These are phyloP conservation scores for Trematomus loennbergii DNA, from an alignment of 2,113 vertebrate genomes.

Conservation along the genomic window DNA sequence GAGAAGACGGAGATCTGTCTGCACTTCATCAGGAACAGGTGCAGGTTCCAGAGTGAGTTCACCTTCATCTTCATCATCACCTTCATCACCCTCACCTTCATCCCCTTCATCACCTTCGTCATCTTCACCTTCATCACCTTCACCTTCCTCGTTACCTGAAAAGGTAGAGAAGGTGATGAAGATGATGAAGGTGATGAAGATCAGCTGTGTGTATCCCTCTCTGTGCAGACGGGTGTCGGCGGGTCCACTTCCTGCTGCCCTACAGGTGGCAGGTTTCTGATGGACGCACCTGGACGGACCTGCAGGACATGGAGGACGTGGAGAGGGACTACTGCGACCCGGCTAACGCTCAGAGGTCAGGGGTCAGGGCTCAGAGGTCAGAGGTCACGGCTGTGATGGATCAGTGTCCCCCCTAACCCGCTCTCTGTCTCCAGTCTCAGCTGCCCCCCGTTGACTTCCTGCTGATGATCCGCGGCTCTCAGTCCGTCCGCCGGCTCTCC, in stretches of 20 bases:
- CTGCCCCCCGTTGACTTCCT: conserved; percentile 63
- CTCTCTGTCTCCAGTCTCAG: conserved; percentile 34
- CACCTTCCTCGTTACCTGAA: too few relatives aligned
- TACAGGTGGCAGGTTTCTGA: conserved; percentile 82
- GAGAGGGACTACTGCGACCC: conserved; percentile 80
- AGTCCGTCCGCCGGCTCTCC: conserved; percentile 75
- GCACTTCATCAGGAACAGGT: conserved; percentile 78
- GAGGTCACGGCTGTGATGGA: neutral
- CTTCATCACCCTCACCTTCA: too few relatives aligned
- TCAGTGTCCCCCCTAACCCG: too few relatives aligned
- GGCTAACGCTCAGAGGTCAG: conserved; percentile 68
- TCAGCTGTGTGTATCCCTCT: neutral
- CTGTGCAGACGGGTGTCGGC: conserved; percentile 71
- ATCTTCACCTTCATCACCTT: too few relatives aligned
- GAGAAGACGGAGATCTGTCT: conserved; percentile 75
- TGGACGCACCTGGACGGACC: conserved; percentile 66
- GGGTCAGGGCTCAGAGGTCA: conserved; percentile 61
- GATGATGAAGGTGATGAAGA: too few relatives aligned
- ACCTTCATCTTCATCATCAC: too few relatives aligned
- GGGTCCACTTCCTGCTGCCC: conserved; percentile 80
- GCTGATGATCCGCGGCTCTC: conserved; percentile 55
- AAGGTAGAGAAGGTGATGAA: too few relatives aligned
- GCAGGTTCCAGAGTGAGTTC: conserved; percentile 76
- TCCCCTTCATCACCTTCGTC: too few relatives aligned
- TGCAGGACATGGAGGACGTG: conserved; percentile 77